These are phyloP conservation scores for Mythimna loreyi DNA, from an alignment of 2,888 invertebrate species.

Conservation along the genomic window DNA sequence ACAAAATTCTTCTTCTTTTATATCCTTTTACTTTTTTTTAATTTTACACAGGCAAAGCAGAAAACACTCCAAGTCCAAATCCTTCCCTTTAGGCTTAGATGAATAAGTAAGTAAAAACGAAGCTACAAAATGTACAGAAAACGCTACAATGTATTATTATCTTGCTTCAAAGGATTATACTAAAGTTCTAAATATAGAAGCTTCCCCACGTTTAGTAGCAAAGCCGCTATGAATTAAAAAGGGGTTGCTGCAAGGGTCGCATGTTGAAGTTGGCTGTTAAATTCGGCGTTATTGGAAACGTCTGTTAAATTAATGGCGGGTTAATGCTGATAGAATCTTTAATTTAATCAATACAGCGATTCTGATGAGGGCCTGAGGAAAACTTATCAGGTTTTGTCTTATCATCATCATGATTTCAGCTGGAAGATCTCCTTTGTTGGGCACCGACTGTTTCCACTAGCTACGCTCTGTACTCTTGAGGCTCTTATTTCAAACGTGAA, in stretches of 20 bases:
- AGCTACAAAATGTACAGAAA: constrained; percentile 14
- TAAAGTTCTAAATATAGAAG: constrained; percentile 70
- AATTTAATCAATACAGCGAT: background rate
- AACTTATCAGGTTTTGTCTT: background rate
- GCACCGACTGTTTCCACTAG: no score
- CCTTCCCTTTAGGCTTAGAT: background rate
- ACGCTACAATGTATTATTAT: constrained; percentile 39
- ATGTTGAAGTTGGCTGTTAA: constrained; percentile 64
- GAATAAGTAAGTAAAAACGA: constrained; percentile 22
- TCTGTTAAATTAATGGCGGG: constrained; percentile 4
- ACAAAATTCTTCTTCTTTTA: no score
- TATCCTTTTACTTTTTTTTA: no score
- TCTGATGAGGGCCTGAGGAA: no score
- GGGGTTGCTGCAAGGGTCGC: constrained; percentile 72
- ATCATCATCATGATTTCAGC: no score
- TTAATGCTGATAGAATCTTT: background rate
- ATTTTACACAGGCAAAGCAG: background rate
- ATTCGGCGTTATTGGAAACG: constrained; percentile 35
- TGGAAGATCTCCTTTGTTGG: no score
- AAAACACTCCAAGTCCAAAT: background rate
- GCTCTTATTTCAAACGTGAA: no score
- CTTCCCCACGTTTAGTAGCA: constrained; percentile 59
- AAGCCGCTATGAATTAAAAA: constrained; percentile 77
- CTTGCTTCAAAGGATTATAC: constrained; percentile 45
- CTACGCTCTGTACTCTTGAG: no score